phyloP scores from a whole-genome alignment of 1,140 invertebrate species.

The Drosophila micromelanica region DNA sequence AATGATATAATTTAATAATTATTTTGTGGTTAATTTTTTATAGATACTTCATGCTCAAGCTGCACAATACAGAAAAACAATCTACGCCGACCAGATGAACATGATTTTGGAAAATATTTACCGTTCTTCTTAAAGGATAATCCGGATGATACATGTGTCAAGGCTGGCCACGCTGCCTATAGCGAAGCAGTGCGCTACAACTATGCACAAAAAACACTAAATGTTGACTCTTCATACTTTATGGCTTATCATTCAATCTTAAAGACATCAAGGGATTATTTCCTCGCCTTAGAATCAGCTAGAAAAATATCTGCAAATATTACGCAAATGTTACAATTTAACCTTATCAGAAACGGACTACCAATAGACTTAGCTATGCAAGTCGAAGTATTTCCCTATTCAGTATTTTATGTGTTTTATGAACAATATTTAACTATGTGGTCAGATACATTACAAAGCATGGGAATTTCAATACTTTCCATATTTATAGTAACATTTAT shows the following conservation, averaged over 20 bases:
- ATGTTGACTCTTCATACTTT: constrained; percentile 92
- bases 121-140: constrained; percentile 96
- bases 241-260: constrained; percentile 98
- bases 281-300: constrained; percentile 93
- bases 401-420: constrained; percentile 99
- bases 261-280: constrained; percentile 96
- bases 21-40: constrained; percentile 51
- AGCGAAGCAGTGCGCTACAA: constrained; percentile 88
- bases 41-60: constrained; percentile 62
- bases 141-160: constrained; percentile 92
- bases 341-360: constrained; percentile 85
- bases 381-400: constrained; percentile 97
- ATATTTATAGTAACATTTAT: constrained; percentile 98
- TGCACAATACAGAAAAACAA: constrained; percentile 64
- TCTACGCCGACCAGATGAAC: constrained; percentile 86
- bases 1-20: too few relatives aligned
- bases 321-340: constrained; percentile 89
- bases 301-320: constrained; percentile 92
- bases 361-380: constrained; percentile 84
- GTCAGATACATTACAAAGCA: constrained; percentile 93
- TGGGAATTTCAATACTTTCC: constrained; percentile 94
- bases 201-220: constrained; percentile 84
- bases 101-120: constrained; percentile 92
- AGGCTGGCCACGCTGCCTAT: constrained; percentile 94
- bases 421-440: constrained; percentile 99